Percentiles rank a stretch among this genome's conserved stretches.
phyloP scores from a whole-genome alignment of 2,888 invertebrate species.

The Microchrysa polita region DNA sequence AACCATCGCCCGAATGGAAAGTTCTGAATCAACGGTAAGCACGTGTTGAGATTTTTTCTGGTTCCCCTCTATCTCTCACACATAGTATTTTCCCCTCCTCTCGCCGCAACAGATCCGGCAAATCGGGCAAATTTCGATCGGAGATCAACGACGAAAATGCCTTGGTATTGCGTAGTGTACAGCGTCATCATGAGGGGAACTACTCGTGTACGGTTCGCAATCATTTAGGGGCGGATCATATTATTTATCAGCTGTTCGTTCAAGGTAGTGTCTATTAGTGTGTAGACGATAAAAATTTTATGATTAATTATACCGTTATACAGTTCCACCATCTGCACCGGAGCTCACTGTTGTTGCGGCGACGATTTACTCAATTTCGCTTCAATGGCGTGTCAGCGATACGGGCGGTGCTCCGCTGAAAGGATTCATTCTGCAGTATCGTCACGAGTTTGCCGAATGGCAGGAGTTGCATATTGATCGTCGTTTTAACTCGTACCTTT shows the following conservation, averaged over 20 bases:
- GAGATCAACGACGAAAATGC: slow-evolving; percentile 66
- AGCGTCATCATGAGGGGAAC: slow-evolving; percentile 67
- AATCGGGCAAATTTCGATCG: slow-evolving; percentile 56
- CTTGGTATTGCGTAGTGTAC: slow-evolving; percentile 65
- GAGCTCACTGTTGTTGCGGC: slow-evolving; percentile 66
- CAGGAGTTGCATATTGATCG: slow-evolving; percentile 67
- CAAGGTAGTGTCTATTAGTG: slow-evolving; percentile 63
- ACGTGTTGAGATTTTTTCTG: no score
- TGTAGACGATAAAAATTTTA: not conserved
- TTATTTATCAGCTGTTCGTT: slow-evolving; percentile 66
- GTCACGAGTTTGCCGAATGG: slow-evolving; percentile 68
- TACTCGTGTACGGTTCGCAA: slow-evolving; percentile 68
- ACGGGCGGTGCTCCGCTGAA: slow-evolving; percentile 67
- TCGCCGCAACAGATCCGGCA: slow-evolving; percentile 54
- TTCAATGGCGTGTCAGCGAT: slow-evolving; percentile 67
- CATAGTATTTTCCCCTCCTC: not conserved
- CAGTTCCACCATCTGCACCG: slow-evolving; percentile 70
- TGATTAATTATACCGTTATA: not conserved
- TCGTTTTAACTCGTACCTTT: slow-evolving; percentile 70
- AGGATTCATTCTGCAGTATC: slow-evolving; percentile 67
- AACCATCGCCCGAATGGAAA: slow-evolving; percentile 66
- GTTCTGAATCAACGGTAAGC: slow-evolving; percentile 62
- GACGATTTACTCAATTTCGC: slow-evolving; percentile 66
- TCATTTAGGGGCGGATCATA: slow-evolving; percentile 66
- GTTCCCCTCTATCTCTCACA: no score